Base-by-base conservation (phyloP, 2,113 vertebrate species). In the Periophthalmus modestus region DNA sequence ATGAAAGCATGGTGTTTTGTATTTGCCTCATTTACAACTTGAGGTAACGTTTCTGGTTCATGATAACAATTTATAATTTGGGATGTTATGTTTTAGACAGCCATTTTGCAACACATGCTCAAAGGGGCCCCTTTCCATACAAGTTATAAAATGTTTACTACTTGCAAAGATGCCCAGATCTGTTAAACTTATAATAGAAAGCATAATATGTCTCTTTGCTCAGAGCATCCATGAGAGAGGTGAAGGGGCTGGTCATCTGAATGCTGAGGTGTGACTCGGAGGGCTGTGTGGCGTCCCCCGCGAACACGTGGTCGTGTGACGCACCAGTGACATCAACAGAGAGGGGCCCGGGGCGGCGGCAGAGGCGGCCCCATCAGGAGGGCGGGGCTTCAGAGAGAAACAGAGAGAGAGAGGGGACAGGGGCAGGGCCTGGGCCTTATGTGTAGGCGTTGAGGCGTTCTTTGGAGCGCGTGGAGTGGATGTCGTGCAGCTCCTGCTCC, bases 391-490 rank as follows among this genome's bases (percentile, higher is more conserved):
- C 78, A 87, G 82, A 85, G 78, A 85, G 71, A 85, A 78, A 80
- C 54, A 85, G 82, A 78, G 82, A 75, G 70, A 77, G 61, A 66
- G 77, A 74, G 82, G 73, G 71, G 75, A 83, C 81, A 85, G 85
- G 88, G 86, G 89, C 82, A 75, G 76, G 77, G 85, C 83, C 86
- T 86, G 79, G 19, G 33, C 70, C 91, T 95, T 98, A 99, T 97
- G 98, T 99, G 92, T 99, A 99, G 24, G 98, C 98, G 2, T 99
- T 99, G 85, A 99, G 97, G 62, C 98, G 93, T 94, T 99, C 98
- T 95, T 99, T 99, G 89, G 98, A 99, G 92, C 98, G 98, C 68
- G 98, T 99, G 50, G 98, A 99, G 87, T 99, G 98, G 91, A 99
- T 99, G 86, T 99, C 98, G 0, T 99, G 98, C 62, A 99, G 96